Conservation (phyloP, 2,888 invertebrate genomes). For the Ormyrus thymus region DNA sequence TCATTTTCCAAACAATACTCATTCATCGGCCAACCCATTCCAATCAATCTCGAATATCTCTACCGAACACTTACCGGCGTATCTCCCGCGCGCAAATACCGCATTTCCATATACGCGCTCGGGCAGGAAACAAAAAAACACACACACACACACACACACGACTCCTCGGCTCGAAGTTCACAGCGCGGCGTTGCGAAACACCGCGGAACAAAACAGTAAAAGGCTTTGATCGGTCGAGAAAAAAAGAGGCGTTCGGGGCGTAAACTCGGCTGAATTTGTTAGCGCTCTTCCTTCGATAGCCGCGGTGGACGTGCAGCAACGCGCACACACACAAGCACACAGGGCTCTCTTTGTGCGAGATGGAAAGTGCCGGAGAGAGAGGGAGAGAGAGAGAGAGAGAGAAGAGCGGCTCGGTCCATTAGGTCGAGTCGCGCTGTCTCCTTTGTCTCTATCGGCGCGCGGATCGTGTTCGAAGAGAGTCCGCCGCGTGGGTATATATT, state of each 20-base stretch:
- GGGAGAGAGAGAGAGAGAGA: conserved; percentile 22
- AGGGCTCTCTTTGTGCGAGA: not conserved
- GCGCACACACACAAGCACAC: no score
- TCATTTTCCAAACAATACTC: no score
- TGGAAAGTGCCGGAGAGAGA: conserved; percentile 21
- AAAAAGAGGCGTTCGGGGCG: not conserved
- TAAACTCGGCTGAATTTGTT: conserved; percentile 24
- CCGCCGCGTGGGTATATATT: not conserved
- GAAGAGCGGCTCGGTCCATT: not conserved
- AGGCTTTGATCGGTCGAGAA: conserved; percentile 18
- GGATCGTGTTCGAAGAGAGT: conserved; percentile 22
- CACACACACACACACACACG: no score
- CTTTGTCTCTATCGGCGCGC: conserved; percentile 22
- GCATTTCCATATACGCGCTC: conserved; percentile 7
- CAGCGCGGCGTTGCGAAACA: not conserved
- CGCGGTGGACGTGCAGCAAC: not conserved
- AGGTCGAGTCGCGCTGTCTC: conserved; percentile 1
- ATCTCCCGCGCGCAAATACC: conserved; percentile 12
- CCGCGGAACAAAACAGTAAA: conserved; percentile 34
- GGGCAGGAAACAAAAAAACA: no score
- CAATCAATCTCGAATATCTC: conserved; percentile 1
- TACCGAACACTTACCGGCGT: not conserved
- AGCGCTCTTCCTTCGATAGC: not conserved
- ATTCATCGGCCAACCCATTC: not conserved
- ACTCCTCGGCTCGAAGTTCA: no score